Base-by-base conservation (phyloP, 1,140 invertebrate genomes). In the Penaeus indicus region DNA sequence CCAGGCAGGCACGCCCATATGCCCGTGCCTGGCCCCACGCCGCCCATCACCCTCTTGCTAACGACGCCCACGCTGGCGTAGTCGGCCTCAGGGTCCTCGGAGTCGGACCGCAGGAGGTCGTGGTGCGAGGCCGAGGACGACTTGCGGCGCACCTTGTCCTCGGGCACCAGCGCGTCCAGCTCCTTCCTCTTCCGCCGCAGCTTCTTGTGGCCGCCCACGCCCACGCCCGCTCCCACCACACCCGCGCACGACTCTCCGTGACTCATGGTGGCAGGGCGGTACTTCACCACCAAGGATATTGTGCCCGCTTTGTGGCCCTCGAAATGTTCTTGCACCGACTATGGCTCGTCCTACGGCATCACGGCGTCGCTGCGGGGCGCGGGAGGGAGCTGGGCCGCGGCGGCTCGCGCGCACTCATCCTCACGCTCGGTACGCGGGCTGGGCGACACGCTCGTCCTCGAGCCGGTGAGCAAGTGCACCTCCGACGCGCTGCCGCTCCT, bases 121-220 rank as follows among this genome's bases (percentile, higher is more conserved):
- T 89, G 88, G 22, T 86, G 88, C 5, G 87, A 89, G 22, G 87
- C 79, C 38, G 88, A 84, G 47, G 90, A 89, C n/a, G 88, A 82
- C 84, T 91, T 91, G 25, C 90, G 88, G 18, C 90, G 87, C 10
- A 91, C 84, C 63, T 91, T 91, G 47, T 91, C 90, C 82, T 91
- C 90, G n/a, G 90, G 84, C 21, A 91, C 90, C 10, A 91, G 88
- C 10, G 90, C 90, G 77, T 91, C 90, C 42, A 91, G 82, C 60
- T 91, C 90, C 85, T 91, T 91, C 72, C 90, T 85, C 88, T 91
- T 91, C 62, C 89, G 85, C 60, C 90, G 88, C 13, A 89, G 86
- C 63, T 91, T 91, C 62, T 91, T 91, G 82, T 91, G 90, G 13
- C 64, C 79, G n/a, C 25, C 67, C 19, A 77, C 85, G 38, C 61